Percentiles rank a stretch among this genome's conserved stretches.
These are phyloP conservation scores for Aramus guarauna DNA, from an alignment of 2,113 vertebrate genomes.

Conservation along the genomic window DNA sequence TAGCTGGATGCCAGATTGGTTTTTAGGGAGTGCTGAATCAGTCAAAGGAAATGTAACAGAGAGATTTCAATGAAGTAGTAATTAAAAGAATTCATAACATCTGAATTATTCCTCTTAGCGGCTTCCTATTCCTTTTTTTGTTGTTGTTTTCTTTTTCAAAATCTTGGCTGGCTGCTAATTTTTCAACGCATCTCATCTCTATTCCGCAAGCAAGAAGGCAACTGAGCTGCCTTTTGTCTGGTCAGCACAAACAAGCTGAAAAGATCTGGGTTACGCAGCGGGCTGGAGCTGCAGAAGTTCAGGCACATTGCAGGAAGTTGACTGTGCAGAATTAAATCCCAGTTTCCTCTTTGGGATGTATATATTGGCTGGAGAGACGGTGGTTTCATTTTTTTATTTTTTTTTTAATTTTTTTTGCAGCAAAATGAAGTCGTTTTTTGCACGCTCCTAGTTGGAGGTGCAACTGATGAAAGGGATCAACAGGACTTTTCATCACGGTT, in stretches of 20 bases:
- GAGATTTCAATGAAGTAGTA: background rate
- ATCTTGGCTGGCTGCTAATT: background rate
- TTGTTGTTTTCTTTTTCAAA: too few species aligned
- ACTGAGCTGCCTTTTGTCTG: background rate
- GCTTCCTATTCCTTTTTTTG: background rate
- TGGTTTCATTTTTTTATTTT: background rate
- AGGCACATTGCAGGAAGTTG: background rate
- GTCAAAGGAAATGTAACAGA: background rate
- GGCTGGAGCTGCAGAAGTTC: background rate
- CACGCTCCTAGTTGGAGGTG: background rate
- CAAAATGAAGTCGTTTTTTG: background rate
- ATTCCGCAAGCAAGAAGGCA: background rate
- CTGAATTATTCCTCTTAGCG: background rate
- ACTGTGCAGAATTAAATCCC: slow-evolving; percentile 9
- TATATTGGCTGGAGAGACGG: background rate
- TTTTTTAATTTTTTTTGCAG: background rate
- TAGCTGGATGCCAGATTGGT: background rate
- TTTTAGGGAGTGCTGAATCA: background rate
- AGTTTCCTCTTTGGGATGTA: background rate
- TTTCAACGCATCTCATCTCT: slow-evolving; percentile 8
- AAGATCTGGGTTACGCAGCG: slow-evolving; percentile 7
- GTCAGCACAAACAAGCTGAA: slow-evolving; percentile 12
- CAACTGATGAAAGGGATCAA: background rate
- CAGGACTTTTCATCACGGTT: background rate
- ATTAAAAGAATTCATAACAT: slow-evolving; percentile 12